phyloP scores from a whole-genome alignment of 2,113 vertebrate genomes.

The Rhynchopsitta pachyrhyncha region DNA sequence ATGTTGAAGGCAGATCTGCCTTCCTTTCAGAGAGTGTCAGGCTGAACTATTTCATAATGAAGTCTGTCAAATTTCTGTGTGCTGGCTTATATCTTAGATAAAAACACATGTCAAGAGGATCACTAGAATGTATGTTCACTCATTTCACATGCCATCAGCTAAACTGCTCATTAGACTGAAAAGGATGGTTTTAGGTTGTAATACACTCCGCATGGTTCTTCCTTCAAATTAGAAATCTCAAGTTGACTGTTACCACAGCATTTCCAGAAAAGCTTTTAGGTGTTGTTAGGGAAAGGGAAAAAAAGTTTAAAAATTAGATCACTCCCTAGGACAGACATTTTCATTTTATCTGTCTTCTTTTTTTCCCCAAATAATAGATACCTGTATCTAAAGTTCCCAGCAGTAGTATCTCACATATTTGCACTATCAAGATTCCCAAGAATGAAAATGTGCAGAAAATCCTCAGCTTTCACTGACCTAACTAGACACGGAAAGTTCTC shows the following conservation, averaged over 20 bases:
- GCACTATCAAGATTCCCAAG: neutral
- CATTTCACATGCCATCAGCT: neutral
- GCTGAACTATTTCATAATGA: neutral
- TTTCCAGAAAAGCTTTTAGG: neutral
- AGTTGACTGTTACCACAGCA: neutral
- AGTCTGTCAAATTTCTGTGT: neutral
- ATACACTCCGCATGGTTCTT: neutral
- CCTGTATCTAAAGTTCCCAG: neutral
- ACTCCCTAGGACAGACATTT: neutral
- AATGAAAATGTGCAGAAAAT: neutral
- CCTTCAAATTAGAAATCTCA: neutral
- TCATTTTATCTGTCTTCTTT: neutral
- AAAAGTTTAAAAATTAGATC: neutral
- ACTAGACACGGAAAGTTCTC: neutral
- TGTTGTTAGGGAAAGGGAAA: neutral
- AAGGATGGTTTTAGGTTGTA: neutral
- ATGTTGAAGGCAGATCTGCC: neutral
- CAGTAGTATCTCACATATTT: neutral
- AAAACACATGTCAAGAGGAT: neutral
- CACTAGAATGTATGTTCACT: fast-evolving
- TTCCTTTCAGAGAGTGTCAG: neutral
- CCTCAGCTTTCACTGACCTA: neutral
- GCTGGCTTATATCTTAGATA: neutral
- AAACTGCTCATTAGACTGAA: neutral
- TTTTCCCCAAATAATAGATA: neutral